Percentiles rank a stretch among this genome's conserved stretches.
Evolutionary conservation across 2,113 vertebrate species (phyloP).

Genomic region (Onychostruthus taczanowskii): DNA sequence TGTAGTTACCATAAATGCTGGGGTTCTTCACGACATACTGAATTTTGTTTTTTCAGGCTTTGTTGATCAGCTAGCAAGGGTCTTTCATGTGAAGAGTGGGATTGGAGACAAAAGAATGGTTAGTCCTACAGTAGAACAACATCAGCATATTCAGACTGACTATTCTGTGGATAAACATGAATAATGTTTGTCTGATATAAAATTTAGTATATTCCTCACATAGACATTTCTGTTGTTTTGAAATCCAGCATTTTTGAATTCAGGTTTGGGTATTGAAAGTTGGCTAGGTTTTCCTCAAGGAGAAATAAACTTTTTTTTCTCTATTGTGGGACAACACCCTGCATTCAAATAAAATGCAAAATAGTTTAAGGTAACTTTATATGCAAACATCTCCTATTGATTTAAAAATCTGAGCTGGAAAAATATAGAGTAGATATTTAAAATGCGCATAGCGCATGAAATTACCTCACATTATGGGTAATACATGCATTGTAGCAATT

Average conservation of each 20-base stretch:
- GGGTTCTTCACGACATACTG: neutral
- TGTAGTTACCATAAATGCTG: neutral
- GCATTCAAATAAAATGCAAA: neutral
- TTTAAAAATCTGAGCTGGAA: slow-evolving; percentile 71
- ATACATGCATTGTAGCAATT: slow-evolving; percentile 83
- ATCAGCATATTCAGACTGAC: neutral
- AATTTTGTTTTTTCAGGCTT: neutral
- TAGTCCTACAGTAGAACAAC: neutral
- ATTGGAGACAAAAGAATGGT: neutral
- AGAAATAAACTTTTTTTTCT: neutral
- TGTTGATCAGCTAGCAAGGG: neutral
- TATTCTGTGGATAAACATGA: neutral
- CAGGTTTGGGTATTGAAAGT: neutral
- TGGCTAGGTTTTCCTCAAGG: neutral
- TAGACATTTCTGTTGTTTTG: neutral
- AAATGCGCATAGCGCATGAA: slow-evolving; percentile 80
- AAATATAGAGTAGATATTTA: slow-evolving; percentile 76
- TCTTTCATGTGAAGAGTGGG: neutral
- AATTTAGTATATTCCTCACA: neutral
- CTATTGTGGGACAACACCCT: neutral
- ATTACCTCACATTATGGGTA: slow-evolving; percentile 81
- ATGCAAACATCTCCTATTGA: slow-evolving; percentile 67
- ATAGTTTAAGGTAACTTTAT: slow-evolving; percentile 34
- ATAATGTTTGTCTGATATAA: neutral
- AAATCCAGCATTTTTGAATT: neutral